Evolutionary conservation across 1,140 invertebrate species (phyloP).

Genomic region (Ceratina australensis): DNA sequence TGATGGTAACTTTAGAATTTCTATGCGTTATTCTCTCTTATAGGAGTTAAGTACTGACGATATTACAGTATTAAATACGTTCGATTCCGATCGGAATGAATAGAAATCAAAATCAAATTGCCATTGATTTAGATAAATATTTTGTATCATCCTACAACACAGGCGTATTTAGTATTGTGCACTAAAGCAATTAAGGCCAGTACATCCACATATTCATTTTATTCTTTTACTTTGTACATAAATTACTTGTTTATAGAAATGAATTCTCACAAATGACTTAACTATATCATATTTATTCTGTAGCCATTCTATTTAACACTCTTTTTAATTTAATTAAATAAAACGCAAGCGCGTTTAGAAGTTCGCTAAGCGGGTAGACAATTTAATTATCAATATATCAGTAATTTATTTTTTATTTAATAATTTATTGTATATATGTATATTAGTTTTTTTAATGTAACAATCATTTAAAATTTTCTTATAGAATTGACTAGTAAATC

Average conservation of each 20-base stretch:
- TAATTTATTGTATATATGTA: not conserved
- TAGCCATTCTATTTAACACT: not conserved
- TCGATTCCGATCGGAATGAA: not conserved
- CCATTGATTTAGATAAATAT: conserved; percentile 4
- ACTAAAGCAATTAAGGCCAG: conserved; percentile 16
- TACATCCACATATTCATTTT: not conserved
- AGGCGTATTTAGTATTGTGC: not conserved
- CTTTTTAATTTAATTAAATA: conserved; percentile 2
- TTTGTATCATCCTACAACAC: not conserved
- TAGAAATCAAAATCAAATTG: conserved; percentile 35
- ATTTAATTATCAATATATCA: not conserved
- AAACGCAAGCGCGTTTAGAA: conserved; percentile 45
- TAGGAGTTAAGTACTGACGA: not conserved
- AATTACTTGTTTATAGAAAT: too few relatives aligned
- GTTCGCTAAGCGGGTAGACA: conserved; percentile 70
- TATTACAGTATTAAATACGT: conserved; percentile 11
- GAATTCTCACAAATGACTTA: not conserved
- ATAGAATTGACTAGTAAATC: too few relatives aligned
- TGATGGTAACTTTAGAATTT: conserved; percentile 4
- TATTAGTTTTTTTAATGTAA: too few relatives aligned
- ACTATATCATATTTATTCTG: not conserved
- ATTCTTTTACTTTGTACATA: not conserved
- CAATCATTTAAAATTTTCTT: too few relatives aligned
- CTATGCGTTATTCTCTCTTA: not conserved
- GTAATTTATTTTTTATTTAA: conserved; percentile 3